A percentile compares a stretch with the other conserved stretches of the same genome.
These are phyloP conservation scores for Zaprionus davidi DNA, from an alignment of 1,140 invertebrate species.

Conservation along the genomic window DNA sequence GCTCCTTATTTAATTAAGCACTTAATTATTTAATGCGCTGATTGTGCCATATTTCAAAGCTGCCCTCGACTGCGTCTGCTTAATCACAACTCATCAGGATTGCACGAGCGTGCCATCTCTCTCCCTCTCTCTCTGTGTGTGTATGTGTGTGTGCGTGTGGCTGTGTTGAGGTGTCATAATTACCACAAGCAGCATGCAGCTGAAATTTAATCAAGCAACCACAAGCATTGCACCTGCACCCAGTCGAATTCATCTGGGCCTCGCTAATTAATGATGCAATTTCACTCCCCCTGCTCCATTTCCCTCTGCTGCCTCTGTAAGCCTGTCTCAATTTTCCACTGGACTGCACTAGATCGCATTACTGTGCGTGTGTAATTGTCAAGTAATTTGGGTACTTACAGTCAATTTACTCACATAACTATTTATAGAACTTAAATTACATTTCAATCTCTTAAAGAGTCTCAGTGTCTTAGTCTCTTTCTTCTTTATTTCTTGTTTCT, in stretches of 20 bases:
- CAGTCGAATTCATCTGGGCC: constrained; percentile 49
- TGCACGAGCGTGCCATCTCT: constrained; percentile 11
- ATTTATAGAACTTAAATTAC: not conserved
- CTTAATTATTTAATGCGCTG: constrained; percentile 81
- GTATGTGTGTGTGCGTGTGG: not conserved
- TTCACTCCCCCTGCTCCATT: not conserved
- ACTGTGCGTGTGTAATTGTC: not conserved
- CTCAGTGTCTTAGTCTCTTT: not conserved
- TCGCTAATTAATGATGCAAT: constrained; percentile 34
- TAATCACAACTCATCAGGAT: constrained; percentile 40
- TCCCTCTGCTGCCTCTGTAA: not conserved
- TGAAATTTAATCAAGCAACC: constrained; percentile 65
- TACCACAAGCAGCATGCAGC: constrained; percentile 60
- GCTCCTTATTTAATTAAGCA: constrained; percentile 73
- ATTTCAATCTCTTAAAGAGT: not conserved
- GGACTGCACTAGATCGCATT: constrained; percentile 42
- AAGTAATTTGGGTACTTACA: not conserved
- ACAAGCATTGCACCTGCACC: constrained; percentile 30
- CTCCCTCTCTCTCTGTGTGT: no score
- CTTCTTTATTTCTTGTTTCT: not conserved
- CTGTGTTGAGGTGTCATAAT: constrained; percentile 74
- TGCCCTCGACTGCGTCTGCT: constrained; percentile 18
- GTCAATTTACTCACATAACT: not conserved
- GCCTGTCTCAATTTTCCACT: constrained; percentile 30
- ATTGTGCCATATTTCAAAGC: constrained; percentile 77